These are phyloP conservation scores for Acanthiza pusilla DNA, from an alignment of 2,797 vertebrate genomes.

Conservation along the genomic window DNA sequence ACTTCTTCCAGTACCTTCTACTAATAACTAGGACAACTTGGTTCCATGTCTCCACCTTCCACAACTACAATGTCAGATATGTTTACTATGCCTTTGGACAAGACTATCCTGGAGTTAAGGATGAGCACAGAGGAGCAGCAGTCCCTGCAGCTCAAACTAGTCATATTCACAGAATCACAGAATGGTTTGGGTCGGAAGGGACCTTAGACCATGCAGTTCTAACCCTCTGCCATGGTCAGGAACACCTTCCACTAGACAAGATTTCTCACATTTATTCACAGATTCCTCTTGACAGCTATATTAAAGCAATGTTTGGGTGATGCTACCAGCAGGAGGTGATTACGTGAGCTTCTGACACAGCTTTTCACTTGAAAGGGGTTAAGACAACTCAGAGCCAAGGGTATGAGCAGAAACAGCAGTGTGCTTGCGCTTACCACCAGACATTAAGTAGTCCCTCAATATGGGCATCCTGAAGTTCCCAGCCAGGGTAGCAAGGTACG, in stretches of 20 bases:
- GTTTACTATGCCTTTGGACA: not conserved
- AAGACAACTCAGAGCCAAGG: not conserved
- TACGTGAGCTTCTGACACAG: not conserved
- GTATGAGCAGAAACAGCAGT: not conserved
- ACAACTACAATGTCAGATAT: not conserved
- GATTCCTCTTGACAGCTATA: not conserved
- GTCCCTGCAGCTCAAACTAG: not conserved
- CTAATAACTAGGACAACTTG: not conserved
- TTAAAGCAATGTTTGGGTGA: not conserved
- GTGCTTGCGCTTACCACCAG: slow-evolving; percentile 82
- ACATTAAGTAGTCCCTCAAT: slow-evolving; percentile 95
- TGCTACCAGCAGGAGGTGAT: not conserved
- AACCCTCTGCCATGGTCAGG: not conserved
- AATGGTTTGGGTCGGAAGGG: not conserved
- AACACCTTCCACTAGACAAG: not conserved
- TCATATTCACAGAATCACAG: not conserved
- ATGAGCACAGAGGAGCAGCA: not conserved
- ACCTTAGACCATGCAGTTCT: not conserved
- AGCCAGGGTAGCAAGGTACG: slow-evolving; percentile 90
- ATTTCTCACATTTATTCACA: not conserved
- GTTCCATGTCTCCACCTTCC: not conserved
- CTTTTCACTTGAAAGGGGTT: not conserved
- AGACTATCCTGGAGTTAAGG: not conserved
- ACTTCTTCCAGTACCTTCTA: not conserved
- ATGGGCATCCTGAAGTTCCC: slow-evolving; percentile 94